Base-by-base conservation (phyloP, 2,888 invertebrate genomes). In the Cosmopolites sordidus region DNA sequence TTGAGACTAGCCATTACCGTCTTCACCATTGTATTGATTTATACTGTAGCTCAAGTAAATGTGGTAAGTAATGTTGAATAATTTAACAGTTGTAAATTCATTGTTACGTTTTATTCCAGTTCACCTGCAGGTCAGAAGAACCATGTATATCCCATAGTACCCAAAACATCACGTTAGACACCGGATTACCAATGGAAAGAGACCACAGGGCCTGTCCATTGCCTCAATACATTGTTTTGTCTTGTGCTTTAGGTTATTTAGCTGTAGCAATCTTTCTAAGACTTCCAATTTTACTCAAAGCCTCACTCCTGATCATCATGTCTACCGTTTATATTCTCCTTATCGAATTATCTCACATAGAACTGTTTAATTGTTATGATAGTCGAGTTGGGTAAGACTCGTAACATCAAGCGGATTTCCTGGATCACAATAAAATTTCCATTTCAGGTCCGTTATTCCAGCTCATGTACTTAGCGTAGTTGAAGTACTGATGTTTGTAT, bases 21-120 rank as follows among this genome's bases (percentile, higher is more conserved):
- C 14, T 90, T 92, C 64, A 92, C 92, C 1, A 86, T 92, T 54
- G 83, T 92, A 8, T 78, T 93, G 52, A 84, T 92, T 29, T 92
- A 92, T 72, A 87, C 91, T 43, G 90, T 92, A 58, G 90, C 91
- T 44, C 92, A 93, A 78, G 90, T 92, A 56, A 94, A 94, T 79
- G 90, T 92, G 79, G 92, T 93, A 78, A 83, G 90, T 83, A 60
- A 38, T 40, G 15, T 15, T 16, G 12, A 16, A 41, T 44, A 45
- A 42, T 33, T 16, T 42, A 42, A 4, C 22, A 14, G 29, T 30
- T 33, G 6, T 37, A 22, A 53, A 47, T 16, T 33, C 46, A 43
- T 29, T 51, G 40, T 41, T 22, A 29, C 38, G 37, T 33, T 42
- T 54, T 51, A 27, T 43, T 58, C 52, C 66, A 84, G 84, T 84